Percentiles rank a stretch among this genome's conserved stretches.
These are phyloP conservation scores for Melospiza melodia DNA, from an alignment of 2,113 vertebrate genomes.

Conservation along the genomic window DNA sequence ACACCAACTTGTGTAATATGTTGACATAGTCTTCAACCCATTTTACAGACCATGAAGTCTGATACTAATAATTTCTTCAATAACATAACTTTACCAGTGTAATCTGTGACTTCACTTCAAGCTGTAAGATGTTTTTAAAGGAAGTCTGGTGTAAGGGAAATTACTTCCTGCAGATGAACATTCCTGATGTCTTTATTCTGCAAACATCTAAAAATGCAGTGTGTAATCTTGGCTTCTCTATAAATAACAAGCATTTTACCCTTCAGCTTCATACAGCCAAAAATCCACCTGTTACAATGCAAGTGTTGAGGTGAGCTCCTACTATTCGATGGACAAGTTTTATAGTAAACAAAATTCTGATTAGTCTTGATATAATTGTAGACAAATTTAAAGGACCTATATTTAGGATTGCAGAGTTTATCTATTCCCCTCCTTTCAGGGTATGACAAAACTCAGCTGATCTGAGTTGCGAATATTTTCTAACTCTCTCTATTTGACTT, in stretches of 20 bases:
- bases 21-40: background rate
- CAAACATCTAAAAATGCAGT: background rate
- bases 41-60: background rate
- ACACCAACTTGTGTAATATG: background rate
- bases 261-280: background rate
- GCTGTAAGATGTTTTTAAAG: background rate
- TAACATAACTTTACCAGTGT: background rate
- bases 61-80: background rate
- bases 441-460: background rate
- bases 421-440: background rate
- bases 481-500: background rate
- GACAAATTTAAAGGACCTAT: background rate
- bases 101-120: background rate
- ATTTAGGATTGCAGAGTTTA: background rate
- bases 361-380: background rate
- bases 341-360: background rate
- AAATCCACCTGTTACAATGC: background rate
- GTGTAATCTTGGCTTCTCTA: background rate
- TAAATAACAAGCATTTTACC: background rate
- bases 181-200: background rate
- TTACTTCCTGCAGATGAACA: background rate
- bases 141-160: background rate
- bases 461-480: background rate
- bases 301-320: background rate
- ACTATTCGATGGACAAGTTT: accelerated